Conservation (phyloP, 2,888 invertebrate species). For the Drosophila planitibia region DNA sequence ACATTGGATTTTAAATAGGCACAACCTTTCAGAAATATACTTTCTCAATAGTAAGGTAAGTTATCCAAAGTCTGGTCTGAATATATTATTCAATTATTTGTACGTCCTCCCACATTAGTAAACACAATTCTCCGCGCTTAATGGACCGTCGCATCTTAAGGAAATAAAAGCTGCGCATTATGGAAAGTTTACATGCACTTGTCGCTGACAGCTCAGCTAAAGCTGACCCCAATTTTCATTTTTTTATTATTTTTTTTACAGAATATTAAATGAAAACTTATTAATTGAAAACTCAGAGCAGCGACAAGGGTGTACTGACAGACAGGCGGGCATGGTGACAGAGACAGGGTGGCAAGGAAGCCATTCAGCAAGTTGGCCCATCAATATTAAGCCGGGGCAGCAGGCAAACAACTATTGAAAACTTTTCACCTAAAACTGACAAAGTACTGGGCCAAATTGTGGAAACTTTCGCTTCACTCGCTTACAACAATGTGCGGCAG, state of each 20-base stretch:
- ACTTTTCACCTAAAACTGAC: slow-evolving; percentile 73
- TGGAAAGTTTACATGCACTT: slow-evolving; percentile 54
- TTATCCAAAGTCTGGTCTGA: neutral
- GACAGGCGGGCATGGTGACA: slow-evolving; percentile 26
- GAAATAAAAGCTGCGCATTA: slow-evolving; percentile 22
- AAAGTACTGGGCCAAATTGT: slow-evolving; percentile 46
- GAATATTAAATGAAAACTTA: slow-evolving; percentile 62
- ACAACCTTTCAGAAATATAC: neutral
- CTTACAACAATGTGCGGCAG: slow-evolving; percentile 35
- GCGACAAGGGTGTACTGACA: slow-evolving; percentile 32
- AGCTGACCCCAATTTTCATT: slow-evolving; percentile 24
- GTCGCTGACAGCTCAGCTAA: slow-evolving; percentile 63
- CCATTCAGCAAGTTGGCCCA: slow-evolving; percentile 53
- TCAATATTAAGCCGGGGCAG: slow-evolving; percentile 54
- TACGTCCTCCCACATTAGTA: neutral
- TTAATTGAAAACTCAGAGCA: slow-evolving; percentile 67
- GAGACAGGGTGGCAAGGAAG: slow-evolving; percentile 5
- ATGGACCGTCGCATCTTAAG: slow-evolving; percentile 22
- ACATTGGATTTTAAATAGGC: no score
- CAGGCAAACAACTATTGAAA: slow-evolving; percentile 54
- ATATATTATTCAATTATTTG: slow-evolving; percentile 1
- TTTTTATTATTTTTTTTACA: neutral
- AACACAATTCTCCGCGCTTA: neutral
- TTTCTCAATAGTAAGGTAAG: neutral
- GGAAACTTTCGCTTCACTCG: slow-evolving; percentile 51